Conservation (phyloP, 1,140 invertebrate species). For the Pteromalus puparum region DNA sequence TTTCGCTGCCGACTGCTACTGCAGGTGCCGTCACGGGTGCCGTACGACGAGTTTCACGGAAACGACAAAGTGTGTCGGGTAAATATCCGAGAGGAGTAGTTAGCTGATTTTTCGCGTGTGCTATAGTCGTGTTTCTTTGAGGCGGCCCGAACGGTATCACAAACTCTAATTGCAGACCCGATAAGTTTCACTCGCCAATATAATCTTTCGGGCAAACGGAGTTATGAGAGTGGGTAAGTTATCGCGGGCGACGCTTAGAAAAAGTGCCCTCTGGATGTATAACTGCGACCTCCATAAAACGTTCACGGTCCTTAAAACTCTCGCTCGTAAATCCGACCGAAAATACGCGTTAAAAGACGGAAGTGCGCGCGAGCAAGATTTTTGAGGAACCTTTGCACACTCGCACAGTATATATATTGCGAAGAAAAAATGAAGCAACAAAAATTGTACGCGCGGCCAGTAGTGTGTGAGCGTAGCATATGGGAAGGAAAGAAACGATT, state of each 20-base stretch:
- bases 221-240: too few species aligned
- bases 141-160: too few species aligned
- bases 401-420: too few species aligned
- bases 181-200: background rate
- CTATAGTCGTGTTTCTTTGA: too few species aligned
- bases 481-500: slow-evolving; percentile 40
- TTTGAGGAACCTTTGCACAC: background rate
- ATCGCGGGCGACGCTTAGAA: background rate
- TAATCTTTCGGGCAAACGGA: background rate
- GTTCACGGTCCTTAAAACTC: background rate
- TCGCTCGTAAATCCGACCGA: slow-evolving; percentile 6
- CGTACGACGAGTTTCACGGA: background rate
- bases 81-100: background rate
- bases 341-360: slow-evolving; percentile 6
- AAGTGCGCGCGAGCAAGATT: slow-evolving; percentile 14
- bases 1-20: background rate
- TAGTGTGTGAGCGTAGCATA: background rate
- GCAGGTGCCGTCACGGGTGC: background rate
- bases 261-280: background rate
- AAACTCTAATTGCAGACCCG: too few species aligned
- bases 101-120: background rate
- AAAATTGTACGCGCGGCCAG: background rate
- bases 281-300: background rate
- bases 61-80: too few species aligned
- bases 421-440: background rate